Evolutionary conservation across 2,797 vertebrate genomes (phyloP).

Genomic region (Hippopotamyrus pictus): DNA sequence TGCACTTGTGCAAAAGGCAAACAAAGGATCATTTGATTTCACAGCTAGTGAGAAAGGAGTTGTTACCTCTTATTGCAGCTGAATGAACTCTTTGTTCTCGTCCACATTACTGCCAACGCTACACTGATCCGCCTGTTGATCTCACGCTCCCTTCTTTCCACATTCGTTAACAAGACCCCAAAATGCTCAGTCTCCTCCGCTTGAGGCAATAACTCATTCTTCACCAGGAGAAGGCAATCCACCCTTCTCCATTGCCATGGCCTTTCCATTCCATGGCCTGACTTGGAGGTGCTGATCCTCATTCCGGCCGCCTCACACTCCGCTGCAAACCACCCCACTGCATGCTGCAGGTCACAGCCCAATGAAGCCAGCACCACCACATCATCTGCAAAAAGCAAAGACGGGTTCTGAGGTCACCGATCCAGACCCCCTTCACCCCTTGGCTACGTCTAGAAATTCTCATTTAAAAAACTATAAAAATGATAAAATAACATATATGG

Average conservation of each 20-base stretch:
- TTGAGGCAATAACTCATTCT: neutral
- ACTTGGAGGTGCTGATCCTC: neutral
- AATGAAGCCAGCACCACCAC: neutral
- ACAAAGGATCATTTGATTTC: neutral
- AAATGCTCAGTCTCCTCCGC: neutral
- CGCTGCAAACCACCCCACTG: neutral
- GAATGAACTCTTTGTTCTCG: neutral
- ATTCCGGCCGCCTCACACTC: neutral
- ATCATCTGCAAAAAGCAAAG: neutral
- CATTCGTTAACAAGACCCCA: neutral
- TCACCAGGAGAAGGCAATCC: neutral
- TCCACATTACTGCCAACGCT: neutral
- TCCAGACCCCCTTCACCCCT: neutral
- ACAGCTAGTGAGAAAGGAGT: neutral
- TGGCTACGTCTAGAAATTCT: neutral
- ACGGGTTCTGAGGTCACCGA: neutral
- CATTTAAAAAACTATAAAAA: neutral
- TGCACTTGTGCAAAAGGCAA: neutral
- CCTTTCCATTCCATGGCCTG: too few species aligned
- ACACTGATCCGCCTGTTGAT: neutral
- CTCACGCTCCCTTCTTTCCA: neutral
- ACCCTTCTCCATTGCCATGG: neutral
- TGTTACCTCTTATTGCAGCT: neutral
- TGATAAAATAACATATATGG: neutral
- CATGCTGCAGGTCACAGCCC: neutral